Evolutionary conservation across 2,113 vertebrate genomes (phyloP), one percentile per base, ranked within the genome.

Genomic region (Plecturocebus donacophilus): DNA sequence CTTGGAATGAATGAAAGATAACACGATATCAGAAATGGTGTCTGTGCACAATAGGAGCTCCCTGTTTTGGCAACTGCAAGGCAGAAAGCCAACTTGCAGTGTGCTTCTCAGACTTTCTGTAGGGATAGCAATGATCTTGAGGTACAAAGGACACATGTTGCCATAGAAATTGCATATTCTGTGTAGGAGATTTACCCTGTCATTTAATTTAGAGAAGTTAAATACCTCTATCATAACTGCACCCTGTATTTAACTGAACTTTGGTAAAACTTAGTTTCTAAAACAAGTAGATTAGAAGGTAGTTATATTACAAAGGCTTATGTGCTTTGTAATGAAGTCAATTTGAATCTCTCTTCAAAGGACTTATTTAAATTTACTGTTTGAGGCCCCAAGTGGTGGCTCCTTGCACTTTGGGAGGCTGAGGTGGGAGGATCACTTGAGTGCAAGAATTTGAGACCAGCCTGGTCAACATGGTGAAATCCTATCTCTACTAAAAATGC

Each of bases 11-110:
- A 97, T 86, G 94, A 95, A 90, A 96, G 71, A 61, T 49, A 97
- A 92, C 87, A 97, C 19, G 52, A 16, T 47, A 21, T n/a, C 90
- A 76, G 96, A 98, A 97, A 98, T 98, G 97, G 96, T 98, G 96
- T 98, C 95, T 82, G 85, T 82, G 84, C 66, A 76, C 58, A 70
- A 35, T 0, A 12, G 61, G 76, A 47, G 14, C 17, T 76, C 40
- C 83, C 58, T 45, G 25, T 14, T 49, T 73, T 49, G 93, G 83
- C 90, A 30, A 87, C 0, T 58, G 38, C 40, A 58, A 85, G 87
- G n/a, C 20, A 70, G 86, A n/a, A 58, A 84, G 86, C 25, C 42
- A 87, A 32, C 56, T 47, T 61, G 49, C 23, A 54, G 77, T n/a
- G 77, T 40, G 23, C 8, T 45, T 45, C 35, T 58, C 6, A 52